phyloP scores from a whole-genome alignment of 2,797 vertebrate species.

The Bryconaethiops microstoma region DNA sequence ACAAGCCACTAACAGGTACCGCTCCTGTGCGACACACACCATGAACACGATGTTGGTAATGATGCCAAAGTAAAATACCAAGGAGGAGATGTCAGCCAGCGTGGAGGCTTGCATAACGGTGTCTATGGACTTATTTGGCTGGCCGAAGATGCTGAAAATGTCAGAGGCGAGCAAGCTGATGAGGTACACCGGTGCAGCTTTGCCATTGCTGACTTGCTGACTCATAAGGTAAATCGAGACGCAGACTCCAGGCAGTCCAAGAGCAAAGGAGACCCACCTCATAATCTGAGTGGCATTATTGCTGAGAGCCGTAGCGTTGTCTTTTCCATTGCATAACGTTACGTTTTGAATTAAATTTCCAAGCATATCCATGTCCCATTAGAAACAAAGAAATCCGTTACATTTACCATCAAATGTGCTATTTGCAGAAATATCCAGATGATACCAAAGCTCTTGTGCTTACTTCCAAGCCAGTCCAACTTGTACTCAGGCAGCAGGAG shows the following conservation, averaged over 20 bases:
- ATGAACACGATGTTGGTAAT: constrained; percentile 70
- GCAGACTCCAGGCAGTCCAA: constrained; percentile 68
- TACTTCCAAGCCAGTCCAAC: background rate
- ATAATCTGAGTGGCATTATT: constrained; percentile 53
- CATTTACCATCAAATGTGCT: background rate
- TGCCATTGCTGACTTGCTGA: constrained; percentile 65
- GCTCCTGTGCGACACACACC: constrained; percentile 69
- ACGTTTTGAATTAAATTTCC: background rate
- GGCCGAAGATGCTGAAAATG: constrained; percentile 68
- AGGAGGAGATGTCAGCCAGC: constrained; percentile 41
- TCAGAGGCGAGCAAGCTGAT: constrained; percentile 70
- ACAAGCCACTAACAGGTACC: constrained; percentile 65
- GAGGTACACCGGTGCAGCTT: constrained; percentile 64
- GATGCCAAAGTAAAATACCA: constrained; percentile 69
- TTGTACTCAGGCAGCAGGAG: background rate
- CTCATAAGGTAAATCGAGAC: constrained; percentile 69
- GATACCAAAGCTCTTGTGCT: background rate
- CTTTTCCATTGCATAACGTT: background rate
- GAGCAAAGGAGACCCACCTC: constrained; percentile 64
- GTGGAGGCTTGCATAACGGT: background rate
- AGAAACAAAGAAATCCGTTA: background rate
- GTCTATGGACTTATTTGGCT: constrained; percentile 23
- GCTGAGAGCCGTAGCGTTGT: constrained; percentile 16
- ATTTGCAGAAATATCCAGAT: background rate
- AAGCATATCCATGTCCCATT: constrained; percentile 1